These are phyloP conservation scores for Scaptomyza flava DNA, from an alignment of 2,888 invertebrate genomes.

Conservation along the genomic window DNA sequence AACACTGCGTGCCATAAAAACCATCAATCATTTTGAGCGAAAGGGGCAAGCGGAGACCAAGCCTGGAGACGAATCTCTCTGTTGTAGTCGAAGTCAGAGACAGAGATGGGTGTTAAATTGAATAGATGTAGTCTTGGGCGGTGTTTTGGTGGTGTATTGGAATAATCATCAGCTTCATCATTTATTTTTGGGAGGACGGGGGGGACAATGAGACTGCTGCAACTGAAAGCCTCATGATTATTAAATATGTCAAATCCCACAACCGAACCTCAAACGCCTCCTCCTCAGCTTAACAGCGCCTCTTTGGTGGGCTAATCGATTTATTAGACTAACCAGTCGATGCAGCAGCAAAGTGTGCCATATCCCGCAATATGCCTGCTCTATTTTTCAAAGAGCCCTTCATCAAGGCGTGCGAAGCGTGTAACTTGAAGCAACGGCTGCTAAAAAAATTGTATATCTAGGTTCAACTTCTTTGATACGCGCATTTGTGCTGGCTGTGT, in stretches of 20 bases:
- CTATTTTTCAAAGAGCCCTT: constrained; percentile 13
- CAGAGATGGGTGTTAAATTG: constrained; percentile 5
- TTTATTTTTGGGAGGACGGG: not conserved
- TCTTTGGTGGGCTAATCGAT: constrained; percentile 69
- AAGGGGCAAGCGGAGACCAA: constrained; percentile 71
- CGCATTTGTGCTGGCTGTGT: not conserved
- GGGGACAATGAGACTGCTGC: constrained; percentile 44
- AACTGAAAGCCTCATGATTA: constrained; percentile 69
- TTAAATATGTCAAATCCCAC: constrained; percentile 76
- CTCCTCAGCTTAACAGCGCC: constrained; percentile 20
- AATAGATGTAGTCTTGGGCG: constrained; percentile 5
- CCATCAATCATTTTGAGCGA: constrained; percentile 79
- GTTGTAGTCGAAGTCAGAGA: constrained; percentile 17
- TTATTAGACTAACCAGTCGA: constrained; percentile 81
- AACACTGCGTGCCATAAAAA: constrained; percentile 72
- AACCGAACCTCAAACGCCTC: constrained; percentile 18
- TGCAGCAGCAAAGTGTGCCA: constrained; percentile 72
- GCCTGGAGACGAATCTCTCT: constrained; percentile 39
- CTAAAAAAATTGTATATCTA: constrained; percentile 4
- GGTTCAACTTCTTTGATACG: constrained; percentile 1
- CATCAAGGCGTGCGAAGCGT: constrained; percentile 72
- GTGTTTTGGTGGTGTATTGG: constrained; percentile 57
- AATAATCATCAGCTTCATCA: constrained; percentile 76
- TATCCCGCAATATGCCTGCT: constrained; percentile 15
- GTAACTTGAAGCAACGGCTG: constrained; percentile 22